Evolutionary conservation across 2,797 vertebrate genomes (phyloP).

Genomic region (Bovichtus diacanthus): DNA sequence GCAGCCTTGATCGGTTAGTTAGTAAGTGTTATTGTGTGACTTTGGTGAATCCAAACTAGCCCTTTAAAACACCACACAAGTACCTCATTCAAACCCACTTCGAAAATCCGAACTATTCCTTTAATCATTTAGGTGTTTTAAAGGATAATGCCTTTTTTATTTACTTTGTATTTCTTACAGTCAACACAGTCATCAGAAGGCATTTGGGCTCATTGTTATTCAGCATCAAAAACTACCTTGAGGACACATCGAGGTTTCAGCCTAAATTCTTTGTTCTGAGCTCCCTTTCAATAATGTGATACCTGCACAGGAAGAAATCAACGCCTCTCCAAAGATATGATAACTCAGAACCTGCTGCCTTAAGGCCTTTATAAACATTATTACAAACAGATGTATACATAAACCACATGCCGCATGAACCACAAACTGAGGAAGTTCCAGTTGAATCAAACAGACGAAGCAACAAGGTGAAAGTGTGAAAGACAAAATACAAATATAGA

Average conservation of each 20-base stretch:
- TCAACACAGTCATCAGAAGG: neutral
- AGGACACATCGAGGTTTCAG: neutral
- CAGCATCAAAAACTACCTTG: constrained; percentile 4
- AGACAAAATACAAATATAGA: no score
- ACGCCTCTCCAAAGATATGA: constrained; percentile 1
- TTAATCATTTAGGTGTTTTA: neutral
- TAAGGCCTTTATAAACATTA: neutral
- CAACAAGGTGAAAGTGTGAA: constrained; percentile 28
- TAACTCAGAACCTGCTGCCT: constrained; percentile 8
- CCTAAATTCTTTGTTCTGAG: neutral
- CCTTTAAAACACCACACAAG: no score
- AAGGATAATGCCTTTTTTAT: neutral
- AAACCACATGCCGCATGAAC: constrained; percentile 14
- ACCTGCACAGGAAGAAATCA: constrained; percentile 4
- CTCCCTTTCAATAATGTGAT: constrained; percentile 22
- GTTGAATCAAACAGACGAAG: constrained; percentile 18
- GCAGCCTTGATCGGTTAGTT: no score
- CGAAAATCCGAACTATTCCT: no score
- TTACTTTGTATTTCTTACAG: neutral
- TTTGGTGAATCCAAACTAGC: no score
- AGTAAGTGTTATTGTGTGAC: no score
- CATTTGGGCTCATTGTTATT: neutral
- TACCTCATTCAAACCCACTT: no score
- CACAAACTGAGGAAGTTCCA: constrained; percentile 7
- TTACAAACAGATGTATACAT: constrained; percentile 33